Percentiles rank a stretch among this genome's conserved stretches.
Conservation (phyloP, 2,797 vertebrate genomes). For the Sebastes flavidus region DNA sequence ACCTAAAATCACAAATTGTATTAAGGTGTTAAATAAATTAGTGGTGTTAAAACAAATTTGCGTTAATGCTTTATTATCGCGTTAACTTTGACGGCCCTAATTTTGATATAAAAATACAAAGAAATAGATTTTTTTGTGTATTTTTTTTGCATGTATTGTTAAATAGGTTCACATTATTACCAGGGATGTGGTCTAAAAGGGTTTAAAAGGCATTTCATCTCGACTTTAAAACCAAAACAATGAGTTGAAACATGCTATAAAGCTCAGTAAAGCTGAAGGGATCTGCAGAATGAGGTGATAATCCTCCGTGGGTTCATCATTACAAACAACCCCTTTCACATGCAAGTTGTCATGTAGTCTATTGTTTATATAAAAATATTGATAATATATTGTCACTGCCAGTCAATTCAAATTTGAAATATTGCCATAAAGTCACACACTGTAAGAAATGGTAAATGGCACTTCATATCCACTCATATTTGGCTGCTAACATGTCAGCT, state of each 20-base stretch:
- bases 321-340: background rate
- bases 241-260: constrained; percentile 2
- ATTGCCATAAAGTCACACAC: background rate
- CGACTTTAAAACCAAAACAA: background rate
- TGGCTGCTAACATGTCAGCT: background rate
- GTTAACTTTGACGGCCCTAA: no score
- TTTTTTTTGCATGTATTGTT: no score
- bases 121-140: no score
- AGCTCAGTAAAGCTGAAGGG: background rate
- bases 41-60: no score
- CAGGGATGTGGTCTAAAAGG: no score
- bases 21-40: no score
- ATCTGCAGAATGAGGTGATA: background rate
- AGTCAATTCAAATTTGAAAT: background rate
- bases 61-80: rapidly evolving
- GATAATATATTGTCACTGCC: background rate
- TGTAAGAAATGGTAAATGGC: background rate
- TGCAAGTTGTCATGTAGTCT: background rate
- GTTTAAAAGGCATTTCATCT: no score
- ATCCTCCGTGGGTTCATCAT: background rate
- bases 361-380: background rate
- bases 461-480: background rate
- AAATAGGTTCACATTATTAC: no score
- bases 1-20: no score
- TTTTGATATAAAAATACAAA: no score